Evolutionary conservation across 1,140 invertebrate species (phyloP).

Genomic region (Ceratoteleas bidentatus): DNA sequence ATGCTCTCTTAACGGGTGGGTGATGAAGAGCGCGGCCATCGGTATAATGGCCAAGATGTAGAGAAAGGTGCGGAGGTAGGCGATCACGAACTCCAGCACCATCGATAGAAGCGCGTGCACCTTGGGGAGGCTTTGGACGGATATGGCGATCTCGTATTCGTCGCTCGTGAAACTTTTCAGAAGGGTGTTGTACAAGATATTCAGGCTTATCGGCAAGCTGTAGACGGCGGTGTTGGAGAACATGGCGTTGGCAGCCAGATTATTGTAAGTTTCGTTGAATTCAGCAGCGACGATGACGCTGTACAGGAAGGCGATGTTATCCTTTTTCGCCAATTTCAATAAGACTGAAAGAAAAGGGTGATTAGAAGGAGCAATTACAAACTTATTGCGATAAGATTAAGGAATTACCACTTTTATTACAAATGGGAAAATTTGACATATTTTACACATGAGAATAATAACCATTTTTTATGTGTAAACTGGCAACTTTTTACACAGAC

Average conservation of each 20-base stretch:
- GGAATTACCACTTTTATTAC: too few species aligned
- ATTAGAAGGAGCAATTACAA: too few species aligned
- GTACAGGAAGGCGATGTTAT: constrained; percentile 73
- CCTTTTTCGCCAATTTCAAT: constrained; percentile 56
- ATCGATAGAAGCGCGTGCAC: constrained; percentile 25
- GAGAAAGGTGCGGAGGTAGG: constrained; percentile 56
- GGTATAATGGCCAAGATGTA: constrained; percentile 70
- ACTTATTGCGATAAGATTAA: too few species aligned
- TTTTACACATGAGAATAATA: too few species aligned
- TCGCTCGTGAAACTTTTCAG: constrained; percentile 70
- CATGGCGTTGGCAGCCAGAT: constrained; percentile 70
- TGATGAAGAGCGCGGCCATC: constrained; percentile 66
- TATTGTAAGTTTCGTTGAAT: constrained; percentile 68
- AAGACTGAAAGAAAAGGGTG: constrained; percentile 63
- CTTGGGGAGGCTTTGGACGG: constrained; percentile 71
- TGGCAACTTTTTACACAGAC: too few species aligned
- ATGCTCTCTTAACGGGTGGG: constrained; percentile 76
- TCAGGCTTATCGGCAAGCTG: constrained; percentile 74
- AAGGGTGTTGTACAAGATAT: constrained; percentile 74
- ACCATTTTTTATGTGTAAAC: too few species aligned
- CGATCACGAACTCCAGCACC: constrained; percentile 35
- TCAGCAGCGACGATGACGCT: constrained; percentile 73
- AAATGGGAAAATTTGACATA: too few species aligned
- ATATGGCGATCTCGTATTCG: constrained; percentile 70
- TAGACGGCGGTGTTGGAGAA: constrained; percentile 74